Conservation (phyloP, 2,888 invertebrate species). For the Tribolium freemani region DNA sequence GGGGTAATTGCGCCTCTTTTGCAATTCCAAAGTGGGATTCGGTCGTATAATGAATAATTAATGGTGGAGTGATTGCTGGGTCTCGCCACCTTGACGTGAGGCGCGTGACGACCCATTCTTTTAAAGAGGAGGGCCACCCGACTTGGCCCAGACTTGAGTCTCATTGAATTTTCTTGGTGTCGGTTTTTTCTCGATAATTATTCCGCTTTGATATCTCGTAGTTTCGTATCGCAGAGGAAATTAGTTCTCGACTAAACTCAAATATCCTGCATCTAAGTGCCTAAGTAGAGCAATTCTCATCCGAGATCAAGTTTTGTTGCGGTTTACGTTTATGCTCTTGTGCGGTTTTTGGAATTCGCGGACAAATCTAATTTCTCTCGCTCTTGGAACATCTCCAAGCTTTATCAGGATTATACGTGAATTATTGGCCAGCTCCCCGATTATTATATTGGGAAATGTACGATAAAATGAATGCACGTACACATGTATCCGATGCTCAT, state of each 20-base stretch:
- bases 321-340: conserved; percentile 29
- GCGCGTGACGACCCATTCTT: conserved; percentile 28
- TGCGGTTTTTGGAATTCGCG: conserved; percentile 30
- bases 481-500: conserved; percentile 6
- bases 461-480: background rate
- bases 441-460: conserved; percentile 8
- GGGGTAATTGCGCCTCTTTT: conserved; percentile 43
- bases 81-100: conserved; percentile 19
- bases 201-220: background rate
- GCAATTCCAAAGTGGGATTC: conserved; percentile 42
- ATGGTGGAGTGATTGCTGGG: conserved; percentile 40
- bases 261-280: conserved; percentile 9
- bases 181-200: background rate
- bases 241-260: background rate
- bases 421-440: conserved; percentile 8
- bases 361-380: conserved; percentile 26
- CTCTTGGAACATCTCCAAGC: conserved; percentile 29
- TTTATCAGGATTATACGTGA: conserved; percentile 19
- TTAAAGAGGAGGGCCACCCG: background rate
- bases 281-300: conserved; percentile 9
- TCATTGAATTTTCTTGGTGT: background rate
- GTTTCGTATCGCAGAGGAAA: background rate
- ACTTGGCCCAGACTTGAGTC: background rate
- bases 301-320: conserved; percentile 14
- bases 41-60: conserved; percentile 43